Base-by-base conservation (phyloP, 2,888 invertebrate species). In the Thysanoteuthis rhombus region DNA sequence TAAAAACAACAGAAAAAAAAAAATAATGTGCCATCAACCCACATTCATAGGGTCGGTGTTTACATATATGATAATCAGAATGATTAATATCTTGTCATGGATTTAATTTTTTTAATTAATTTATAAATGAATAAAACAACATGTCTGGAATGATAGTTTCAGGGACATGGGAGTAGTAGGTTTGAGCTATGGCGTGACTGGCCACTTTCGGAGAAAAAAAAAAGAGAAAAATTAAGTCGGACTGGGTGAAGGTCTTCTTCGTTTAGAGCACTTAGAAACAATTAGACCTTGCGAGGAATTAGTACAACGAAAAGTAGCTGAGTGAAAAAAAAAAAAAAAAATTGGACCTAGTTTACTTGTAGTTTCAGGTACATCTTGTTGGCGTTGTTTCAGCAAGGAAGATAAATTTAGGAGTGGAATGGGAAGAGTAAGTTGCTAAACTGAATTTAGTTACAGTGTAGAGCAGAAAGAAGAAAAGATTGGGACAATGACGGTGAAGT, bases 191-290 rank as follows among this genome's bases (percentile, higher is more conserved):
- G 75, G 36, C 75, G 75, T 75, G 75, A 75, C 75, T 75, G 36
- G 75, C 75, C 75, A 75, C n/a, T 75, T 75, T 75, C 16, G 75
- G 19, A 25, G 16, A n/a, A 36, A 75, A 36, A n/a, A 36, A 36
- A 36, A 75, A 36, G 16, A 75, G 8, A 25, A 10, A 58, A 75
- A 75, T 36, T 75, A 75, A 75, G 16, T 75, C n/a, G 75, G 75
- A 75, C 75, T 75, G 75, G 75, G 75, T 75, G 75, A 75, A 75
- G 75, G 75, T 75, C 75, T 75, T 75, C 75, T 75, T 75, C n/a
- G 36, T 19, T n/a, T 75, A n/a, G 36, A 75, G 36, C 75, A 75
- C n/a, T 75, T 75, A 75, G n/a, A n/a, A 75, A 75, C 75, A 75
- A 75, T 75, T 75, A 75, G 75, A 75, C n/a, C 75, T 75, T 75